Evolutionary conservation across 2,797 vertebrate genomes (phyloP).

Genomic region (Aythya fuligula): DNA sequence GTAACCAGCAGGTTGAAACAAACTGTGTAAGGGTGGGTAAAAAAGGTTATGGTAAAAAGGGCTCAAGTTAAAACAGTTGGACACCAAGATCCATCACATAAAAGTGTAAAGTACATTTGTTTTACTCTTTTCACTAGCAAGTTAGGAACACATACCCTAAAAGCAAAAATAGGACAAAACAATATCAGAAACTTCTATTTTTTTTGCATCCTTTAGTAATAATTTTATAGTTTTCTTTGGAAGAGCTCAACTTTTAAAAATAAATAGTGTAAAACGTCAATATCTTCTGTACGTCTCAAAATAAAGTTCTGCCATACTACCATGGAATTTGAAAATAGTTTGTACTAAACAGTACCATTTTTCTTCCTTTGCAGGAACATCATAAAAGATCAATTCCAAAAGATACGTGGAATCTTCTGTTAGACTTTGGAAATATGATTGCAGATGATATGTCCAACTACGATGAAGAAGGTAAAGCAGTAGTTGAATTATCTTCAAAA

Average conservation of each 20-base stretch:
- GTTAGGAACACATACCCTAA: not conserved
- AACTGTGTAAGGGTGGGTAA: not conserved
- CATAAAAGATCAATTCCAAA: constrained; percentile 97
- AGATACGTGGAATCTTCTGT: constrained; percentile 96
- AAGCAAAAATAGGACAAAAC: not conserved
- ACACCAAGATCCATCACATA: not conserved
- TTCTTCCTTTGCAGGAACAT: constrained; percentile 85
- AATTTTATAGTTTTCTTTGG: not conserved
- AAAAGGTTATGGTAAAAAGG: not conserved
- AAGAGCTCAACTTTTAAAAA: not conserved
- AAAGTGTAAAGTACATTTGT: not conserved
- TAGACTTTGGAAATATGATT: constrained; percentile 98
- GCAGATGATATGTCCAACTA: constrained; percentile 99
- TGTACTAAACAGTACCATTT: not conserved
- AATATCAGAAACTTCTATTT: not conserved
- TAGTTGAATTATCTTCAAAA: not conserved
- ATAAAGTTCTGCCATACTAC: not conserved
- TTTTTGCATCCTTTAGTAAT: not conserved
- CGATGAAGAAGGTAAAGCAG: constrained; percentile 93
- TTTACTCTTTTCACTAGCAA: not conserved
- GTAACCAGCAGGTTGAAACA: not conserved
- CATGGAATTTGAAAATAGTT: not conserved
- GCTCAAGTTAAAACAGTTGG: not conserved
- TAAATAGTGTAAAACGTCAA: not conserved
- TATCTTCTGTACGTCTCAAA: not conserved